Evolutionary conservation across 2,797 vertebrate genomes (phyloP), one percentile per base, ranked within the genome.

Genomic region (Sebastolobus alascanus): DNA sequence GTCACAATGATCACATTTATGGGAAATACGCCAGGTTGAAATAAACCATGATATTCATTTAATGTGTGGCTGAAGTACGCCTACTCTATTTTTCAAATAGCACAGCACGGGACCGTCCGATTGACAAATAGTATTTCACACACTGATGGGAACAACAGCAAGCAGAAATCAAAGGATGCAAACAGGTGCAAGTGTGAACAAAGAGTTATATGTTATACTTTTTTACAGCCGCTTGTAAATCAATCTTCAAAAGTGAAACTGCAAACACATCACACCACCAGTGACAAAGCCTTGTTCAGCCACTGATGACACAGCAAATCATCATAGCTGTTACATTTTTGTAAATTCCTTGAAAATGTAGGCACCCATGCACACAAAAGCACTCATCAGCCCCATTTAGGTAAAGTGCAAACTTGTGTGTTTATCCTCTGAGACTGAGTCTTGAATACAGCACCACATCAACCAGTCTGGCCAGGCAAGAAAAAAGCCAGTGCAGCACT

Each of bases 331-430:
- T 71, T 46, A 27, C 0, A 31, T 29, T 40, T 52, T 3, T 46
- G 59, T 54, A 37, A 60, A 82, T 64, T 69, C 65, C 6, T 33
- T 52, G 1, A 50, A 43, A 14, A 27, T 80, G 66, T 58, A 52
- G 38, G n/a, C 22, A 60, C 25, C 69, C 81, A 86, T 90, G 90
- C 91, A 89, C 52, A 84, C 29, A 70, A 55, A 78, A 87, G 67
- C 82, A 65, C 50, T 43, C n/a, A 20, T 66, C 50, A 86, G 74
- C 71, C 54, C 69, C 13, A 38, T 79, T 82, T 46, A 84, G 52
- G 55, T 40, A 4, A 33, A 85, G 55, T 63, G 59, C 60, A 75
- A 22, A 12, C 22, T 13, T 76, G 25, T 56, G 9, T 54, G 25
- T 69, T 86, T 63, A 61, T 79, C 22, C 52, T 68, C 29, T 18